Evolutionary conservation across 2,888 invertebrate genomes (phyloP).

Genomic region (Anorthoa munda): DNA sequence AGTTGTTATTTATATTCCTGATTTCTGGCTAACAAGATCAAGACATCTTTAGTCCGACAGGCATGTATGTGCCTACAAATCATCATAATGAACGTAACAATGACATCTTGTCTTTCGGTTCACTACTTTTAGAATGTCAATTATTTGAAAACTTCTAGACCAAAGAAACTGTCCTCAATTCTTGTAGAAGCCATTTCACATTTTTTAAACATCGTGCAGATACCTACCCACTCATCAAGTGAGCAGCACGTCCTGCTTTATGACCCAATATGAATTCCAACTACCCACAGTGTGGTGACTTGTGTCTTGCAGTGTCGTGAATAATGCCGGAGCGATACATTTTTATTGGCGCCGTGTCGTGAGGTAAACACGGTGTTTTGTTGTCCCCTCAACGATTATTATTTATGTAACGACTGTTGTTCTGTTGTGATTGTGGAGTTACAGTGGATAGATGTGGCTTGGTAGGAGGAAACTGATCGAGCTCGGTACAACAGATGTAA

Average conservation of each 20-base stretch:
- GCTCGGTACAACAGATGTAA: not conserved
- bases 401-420: constrained; percentile 90
- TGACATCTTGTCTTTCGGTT: too few species aligned
- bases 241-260: constrained; percentile 16
- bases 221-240: constrained; percentile 12
- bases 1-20: too few species aligned
- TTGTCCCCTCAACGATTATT: constrained; percentile 82
- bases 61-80: too few species aligned
- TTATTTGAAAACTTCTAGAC: too few species aligned
- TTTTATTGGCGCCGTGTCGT: constrained; percentile 72
- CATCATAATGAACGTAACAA: too few species aligned
- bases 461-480: too few species aligned
- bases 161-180: too few species aligned
- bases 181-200: not conserved
- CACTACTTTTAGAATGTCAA: too few species aligned
- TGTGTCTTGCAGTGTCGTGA: constrained; percentile 63
- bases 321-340: constrained; percentile 76
- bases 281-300: constrained; percentile 32
- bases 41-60: too few species aligned
- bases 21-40: too few species aligned
- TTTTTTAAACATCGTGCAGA: not conserved
- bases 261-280: constrained; percentile 53
- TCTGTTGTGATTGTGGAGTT: constrained; percentile 69
- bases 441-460: constrained; percentile 65
- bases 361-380: constrained; percentile 86